Base-by-base conservation (phyloP, 1,140 invertebrate species). In the Acromyrmex heyeri region DNA sequence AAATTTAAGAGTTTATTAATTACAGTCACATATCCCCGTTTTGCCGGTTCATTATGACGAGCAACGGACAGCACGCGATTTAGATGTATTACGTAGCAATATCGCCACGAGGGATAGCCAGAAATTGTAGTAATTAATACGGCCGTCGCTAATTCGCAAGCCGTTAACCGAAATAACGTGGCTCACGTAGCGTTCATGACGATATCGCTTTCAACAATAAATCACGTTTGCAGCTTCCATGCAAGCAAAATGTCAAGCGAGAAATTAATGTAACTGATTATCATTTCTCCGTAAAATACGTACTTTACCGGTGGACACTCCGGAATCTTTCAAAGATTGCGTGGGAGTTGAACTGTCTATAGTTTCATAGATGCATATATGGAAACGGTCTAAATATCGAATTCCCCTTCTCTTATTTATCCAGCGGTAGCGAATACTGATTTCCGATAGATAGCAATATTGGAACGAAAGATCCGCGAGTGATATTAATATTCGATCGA, bases 111-210 rank as follows among this genome's bases (percentile, higher is more conserved):
- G 78, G 65, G 65, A 76, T 18, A 18, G 57, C 16, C 30, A 64
- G 82, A 81, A 88, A 89, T 81, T 73, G 69, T 75, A 75, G 87
- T 81, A 88, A 89, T 89, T 86, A 89, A 89, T 89, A 65, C 76
- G 65, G 70, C 55, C 61, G 14, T 48, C 34, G 69, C 76, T 88
- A 89, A 89, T 88, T 65, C 82, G 53, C 55, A 34, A 73, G 44
- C 55, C 55, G 81, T 88, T 88, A 89, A 75, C 81, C 82, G 69
- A 83, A 75, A 75, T 75, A 88, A 86, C 75, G 21, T 12, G 70
- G 8, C 55, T 21, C n/a, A 21, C 61, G 67, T 62, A 59, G 24
- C 69, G 69, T 75, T 75, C 55, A 75, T 34, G 53, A 27, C 55
- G 55, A 14, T 50, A 59, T 24, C 27, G 55, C 10, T 50, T 57